Evolutionary conservation across 2,113 vertebrate species (phyloP).

Genomic region (Caloenas nicobarica): DNA sequence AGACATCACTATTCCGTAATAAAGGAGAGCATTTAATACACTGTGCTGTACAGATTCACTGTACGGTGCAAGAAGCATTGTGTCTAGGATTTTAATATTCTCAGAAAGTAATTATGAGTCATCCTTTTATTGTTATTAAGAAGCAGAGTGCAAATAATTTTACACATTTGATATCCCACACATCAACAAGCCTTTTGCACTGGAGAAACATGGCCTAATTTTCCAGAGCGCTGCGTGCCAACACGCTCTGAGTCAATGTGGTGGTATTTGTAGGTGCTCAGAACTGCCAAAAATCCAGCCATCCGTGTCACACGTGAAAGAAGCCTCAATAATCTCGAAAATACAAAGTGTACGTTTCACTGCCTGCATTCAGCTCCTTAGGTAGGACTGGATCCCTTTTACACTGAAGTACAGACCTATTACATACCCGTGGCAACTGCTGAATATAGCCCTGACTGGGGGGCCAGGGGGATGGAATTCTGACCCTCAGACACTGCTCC

Average conservation of each 20-base stretch:
- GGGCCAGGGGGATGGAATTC: neutral
- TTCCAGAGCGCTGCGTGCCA: conserved; percentile 11
- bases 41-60: conserved; percentile 8
- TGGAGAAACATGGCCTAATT: conserved; percentile 54
- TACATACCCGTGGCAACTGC: neutral
- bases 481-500: neutral
- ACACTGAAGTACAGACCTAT: neutral
- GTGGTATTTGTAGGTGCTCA: neutral
- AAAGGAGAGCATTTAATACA: conserved; percentile 50
- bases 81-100: conserved; percentile 49
- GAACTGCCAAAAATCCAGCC: conserved; percentile 31
- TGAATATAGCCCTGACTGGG: neutral
- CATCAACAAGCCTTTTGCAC: conserved; percentile 38
- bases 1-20: conserved; percentile 52
- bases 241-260: neutral
- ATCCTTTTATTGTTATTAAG: conserved; percentile 52
- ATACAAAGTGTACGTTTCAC: neutral
- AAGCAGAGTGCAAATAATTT: conserved; percentile 56
- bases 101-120: conserved; percentile 62
- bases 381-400: neutral
- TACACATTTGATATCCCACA: conserved; percentile 45
- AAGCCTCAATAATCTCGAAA: conserved; percentile 24
- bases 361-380: neutral
- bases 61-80: neutral
- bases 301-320: conserved; percentile 1